Base-by-base conservation (phyloP, 35 echinoderm and acorn worm species). In the Lytechinus variegatus region DNA sequence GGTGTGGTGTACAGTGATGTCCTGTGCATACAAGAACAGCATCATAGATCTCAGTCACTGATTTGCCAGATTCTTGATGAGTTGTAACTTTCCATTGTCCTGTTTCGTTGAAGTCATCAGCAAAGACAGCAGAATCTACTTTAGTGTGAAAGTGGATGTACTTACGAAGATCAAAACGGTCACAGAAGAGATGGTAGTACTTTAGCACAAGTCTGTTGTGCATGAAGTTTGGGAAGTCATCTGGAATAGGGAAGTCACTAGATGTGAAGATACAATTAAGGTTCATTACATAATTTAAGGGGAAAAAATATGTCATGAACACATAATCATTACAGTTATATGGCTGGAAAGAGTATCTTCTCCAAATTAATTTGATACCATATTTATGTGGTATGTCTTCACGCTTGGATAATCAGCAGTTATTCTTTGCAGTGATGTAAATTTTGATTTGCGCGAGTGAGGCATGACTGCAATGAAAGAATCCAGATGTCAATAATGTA, bases 141-240 rank as follows among this genome's bases (percentile, higher is more conserved):
- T 71, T 24, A 71, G 61, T 71, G 93, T 9, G 44, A 21, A 97
- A 96, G 54, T 94, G 91, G 94, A 99, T 96, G 95, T 99, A 87
- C 86, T 97, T 95, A 12, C 52, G 51, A 21, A 99, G 86, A 54
- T 91, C 96, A 95, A 99, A 99, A 4, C 94, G 93, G 9, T 98
- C 96, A 54, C 94, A 95, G 57, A 97, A 98, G 27, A 97, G 89
- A 52, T 94, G 55, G n/a, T 97, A 96, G 87, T 98, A 98, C 91
- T 97, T 94, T 19, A 96, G 54, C 4, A 98, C 96, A 53, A 97
- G 94, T 10, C 28, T 95, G 95, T 98, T 97, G 94, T 98, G 97
- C 97, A 98, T 98, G 94, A 95, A 98, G 86, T 98, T 98, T 16
- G 97, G 94, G 95, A 95, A 98, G 57, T 98, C 96, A 29, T 96